These are phyloP conservation scores for Polydrusus tereticollis DNA, from an alignment of 2,888 invertebrate genomes.

Conservation along the genomic window DNA sequence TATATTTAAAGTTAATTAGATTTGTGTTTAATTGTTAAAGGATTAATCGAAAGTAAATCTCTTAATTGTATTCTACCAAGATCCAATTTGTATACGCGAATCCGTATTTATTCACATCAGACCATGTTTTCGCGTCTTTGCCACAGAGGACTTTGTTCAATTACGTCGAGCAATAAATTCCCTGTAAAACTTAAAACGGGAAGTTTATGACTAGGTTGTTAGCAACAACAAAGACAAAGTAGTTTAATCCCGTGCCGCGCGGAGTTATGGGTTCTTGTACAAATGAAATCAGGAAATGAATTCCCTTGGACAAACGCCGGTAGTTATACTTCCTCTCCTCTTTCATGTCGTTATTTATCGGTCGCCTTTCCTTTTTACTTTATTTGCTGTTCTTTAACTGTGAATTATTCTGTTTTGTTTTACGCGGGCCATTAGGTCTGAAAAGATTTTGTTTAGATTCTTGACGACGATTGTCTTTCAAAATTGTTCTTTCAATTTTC, in stretches of 20 bases:
- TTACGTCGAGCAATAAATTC: conserved; percentile 43
- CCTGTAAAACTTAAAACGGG: conserved; percentile 47
- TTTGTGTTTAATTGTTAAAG: neutral
- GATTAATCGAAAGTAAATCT: neutral
- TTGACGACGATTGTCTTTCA: too few species aligned
- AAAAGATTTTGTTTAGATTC: conserved; percentile 3
- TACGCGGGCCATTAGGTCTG: conserved; percentile 9
- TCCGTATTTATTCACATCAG: conserved; percentile 15
- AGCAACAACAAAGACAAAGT: conserved; percentile 64
- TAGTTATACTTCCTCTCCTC: conserved; percentile 63
- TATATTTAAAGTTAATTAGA: too few species aligned
- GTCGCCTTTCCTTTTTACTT: conserved; percentile 62
- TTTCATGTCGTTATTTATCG: conserved; percentile 65
- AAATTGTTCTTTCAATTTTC: too few species aligned
- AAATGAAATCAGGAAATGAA: conserved; percentile 68
- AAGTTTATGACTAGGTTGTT: conserved; percentile 54
- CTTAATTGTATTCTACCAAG: neutral
- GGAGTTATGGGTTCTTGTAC: conserved; percentile 65
- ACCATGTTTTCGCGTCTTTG: conserved; percentile 13
- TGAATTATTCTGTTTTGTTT: conserved; percentile 29
- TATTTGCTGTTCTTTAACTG: conserved; percentile 50
- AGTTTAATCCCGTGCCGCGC: conserved; percentile 60
- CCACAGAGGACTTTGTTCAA: conserved; percentile 40
- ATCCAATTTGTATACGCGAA: conserved; percentile 18
- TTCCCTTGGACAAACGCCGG: conserved; percentile 64